Evolutionary conservation across 2,113 vertebrate species (phyloP).

Genomic region (Platysternon megacephalum): DNA sequence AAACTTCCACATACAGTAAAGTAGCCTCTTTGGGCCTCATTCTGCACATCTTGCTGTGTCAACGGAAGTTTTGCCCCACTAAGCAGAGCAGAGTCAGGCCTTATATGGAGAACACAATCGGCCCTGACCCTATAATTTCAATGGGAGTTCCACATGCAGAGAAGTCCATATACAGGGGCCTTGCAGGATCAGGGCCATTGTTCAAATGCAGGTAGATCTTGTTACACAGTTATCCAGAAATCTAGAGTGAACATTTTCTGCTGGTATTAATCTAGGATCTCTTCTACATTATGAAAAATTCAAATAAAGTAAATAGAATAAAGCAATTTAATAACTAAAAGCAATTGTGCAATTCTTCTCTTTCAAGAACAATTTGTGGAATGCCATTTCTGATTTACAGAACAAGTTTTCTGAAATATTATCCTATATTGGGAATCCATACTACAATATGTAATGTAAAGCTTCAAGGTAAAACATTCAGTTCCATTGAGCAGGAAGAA

Average conservation of each 20-base stretch:
- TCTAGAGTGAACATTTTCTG: not conserved
- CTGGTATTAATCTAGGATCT: not conserved
- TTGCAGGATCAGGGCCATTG: not conserved
- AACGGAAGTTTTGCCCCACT: conserved; percentile 1
- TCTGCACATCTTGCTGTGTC: not conserved
- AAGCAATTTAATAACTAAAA: conserved; percentile 20
- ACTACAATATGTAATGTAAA: not conserved
- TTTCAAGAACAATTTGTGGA: not conserved
- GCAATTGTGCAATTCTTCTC: conserved; percentile 7
- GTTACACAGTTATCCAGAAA: not conserved
- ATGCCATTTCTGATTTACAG: not conserved
- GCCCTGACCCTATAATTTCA: not conserved
- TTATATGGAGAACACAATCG: not conserved
- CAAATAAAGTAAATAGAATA: not conserved
- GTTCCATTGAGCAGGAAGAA: not conserved
- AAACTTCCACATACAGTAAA: not conserved
- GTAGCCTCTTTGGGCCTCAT: not conserved
- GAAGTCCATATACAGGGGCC: not conserved
- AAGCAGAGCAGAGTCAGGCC: not conserved
- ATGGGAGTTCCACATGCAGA: too few species aligned
- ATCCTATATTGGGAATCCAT: not conserved
- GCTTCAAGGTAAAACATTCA: not conserved
- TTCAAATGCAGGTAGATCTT: not conserved
- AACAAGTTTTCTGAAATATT: not conserved
- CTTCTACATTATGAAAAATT: not conserved